Evolutionary conservation across 35 echinoderm and acorn worm genomes (phyloP).

Genomic region (Ptychodera flava): DNA sequence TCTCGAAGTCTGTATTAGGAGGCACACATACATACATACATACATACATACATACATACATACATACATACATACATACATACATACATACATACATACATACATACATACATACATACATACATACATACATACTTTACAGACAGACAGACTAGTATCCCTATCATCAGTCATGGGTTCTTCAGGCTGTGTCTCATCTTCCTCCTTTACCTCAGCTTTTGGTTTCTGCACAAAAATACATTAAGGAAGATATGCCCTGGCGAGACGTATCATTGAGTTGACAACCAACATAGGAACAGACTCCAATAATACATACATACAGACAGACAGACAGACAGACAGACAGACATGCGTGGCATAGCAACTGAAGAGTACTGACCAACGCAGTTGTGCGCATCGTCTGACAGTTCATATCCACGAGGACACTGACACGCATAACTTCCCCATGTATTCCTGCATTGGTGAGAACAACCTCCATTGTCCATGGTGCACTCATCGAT

Average conservation of each 20-base stretch:
- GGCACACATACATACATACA: neutral
- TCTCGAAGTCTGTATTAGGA: neutral
- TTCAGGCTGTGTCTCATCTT: too few species aligned
- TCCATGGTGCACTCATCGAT: constrained; percentile 77
- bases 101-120: neutral
- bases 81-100: neutral
- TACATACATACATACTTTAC: neutral
- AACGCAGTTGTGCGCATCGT: constrained; percentile 58
- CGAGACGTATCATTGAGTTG: too few species aligned
- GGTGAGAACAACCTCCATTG: constrained; percentile 63
- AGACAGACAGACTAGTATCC: too few species aligned
- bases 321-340: neutral
- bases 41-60: neutral
- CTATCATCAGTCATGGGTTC: too few species aligned
- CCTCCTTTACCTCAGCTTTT: too few species aligned
- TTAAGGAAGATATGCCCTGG: too few species aligned
- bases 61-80: neutral
- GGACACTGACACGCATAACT: constrained; percentile 81
- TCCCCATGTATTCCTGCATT: constrained; percentile 74
- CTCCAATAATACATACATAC: neutral
- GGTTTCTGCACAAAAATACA: too few species aligned
- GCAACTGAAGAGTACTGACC: too few species aligned
- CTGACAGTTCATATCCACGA: constrained; percentile 66
- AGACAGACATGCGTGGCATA: neutral
- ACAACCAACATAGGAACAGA: too few species aligned